These are phyloP conservation scores for Brachypodius melanocephalos DNA, from an alignment of 2,113 vertebrate species.

Conservation along the genomic window DNA sequence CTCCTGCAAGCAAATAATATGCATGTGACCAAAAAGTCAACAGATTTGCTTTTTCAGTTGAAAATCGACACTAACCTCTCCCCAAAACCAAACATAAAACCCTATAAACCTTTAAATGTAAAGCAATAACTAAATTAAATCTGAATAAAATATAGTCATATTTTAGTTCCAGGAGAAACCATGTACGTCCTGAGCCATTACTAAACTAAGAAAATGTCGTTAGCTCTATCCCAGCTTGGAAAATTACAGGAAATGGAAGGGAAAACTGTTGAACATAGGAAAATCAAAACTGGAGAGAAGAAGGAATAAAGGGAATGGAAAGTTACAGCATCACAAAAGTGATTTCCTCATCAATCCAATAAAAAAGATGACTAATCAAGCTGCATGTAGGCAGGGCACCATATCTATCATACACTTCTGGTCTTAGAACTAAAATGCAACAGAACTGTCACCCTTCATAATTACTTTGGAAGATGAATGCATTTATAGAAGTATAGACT, in stretches of 20 bases:
- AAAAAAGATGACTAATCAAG: not conserved
- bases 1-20: not conserved
- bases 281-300: not conserved
- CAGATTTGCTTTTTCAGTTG: not conserved
- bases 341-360: not conserved
- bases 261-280: not conserved
- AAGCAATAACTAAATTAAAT: not conserved
- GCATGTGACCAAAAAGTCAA: not conserved
- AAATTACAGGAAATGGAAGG: not conserved
- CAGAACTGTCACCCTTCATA: not conserved
- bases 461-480: not conserved
- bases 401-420: not conserved
- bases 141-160: not conserved
- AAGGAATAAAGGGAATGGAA: not conserved
- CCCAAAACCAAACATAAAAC: not conserved
- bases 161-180: not conserved
- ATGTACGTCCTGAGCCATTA: not conserved
- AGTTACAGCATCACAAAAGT: not conserved
- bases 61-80: not conserved
- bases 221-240: not conserved
- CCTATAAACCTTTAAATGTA: not conserved
- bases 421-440: not conserved
- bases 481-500: not conserved
- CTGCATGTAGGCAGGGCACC: not conserved
- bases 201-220: not conserved